Percentiles rank a stretch among this genome's conserved stretches.
Conservation (phyloP, 2,888 invertebrate species). For the Cataglyphis rosenhaueri region DNA sequence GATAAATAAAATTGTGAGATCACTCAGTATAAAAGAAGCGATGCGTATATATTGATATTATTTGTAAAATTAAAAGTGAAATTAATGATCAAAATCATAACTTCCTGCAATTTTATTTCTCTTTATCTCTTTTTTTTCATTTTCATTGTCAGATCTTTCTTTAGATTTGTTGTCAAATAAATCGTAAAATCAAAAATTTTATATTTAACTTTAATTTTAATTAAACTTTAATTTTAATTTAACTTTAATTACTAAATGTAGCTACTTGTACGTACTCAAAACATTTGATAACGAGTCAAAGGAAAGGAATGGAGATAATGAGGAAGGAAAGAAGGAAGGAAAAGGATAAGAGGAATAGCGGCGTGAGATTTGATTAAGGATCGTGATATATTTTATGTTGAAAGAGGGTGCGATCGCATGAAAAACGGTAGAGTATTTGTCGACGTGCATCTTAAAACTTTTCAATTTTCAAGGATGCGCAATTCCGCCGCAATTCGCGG, state of each 20-base stretch:
- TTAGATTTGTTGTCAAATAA: neutral
- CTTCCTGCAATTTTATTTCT: constrained; percentile 4
- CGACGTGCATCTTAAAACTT: neutral
- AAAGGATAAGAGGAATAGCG: neutral
- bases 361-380: constrained; percentile 1
- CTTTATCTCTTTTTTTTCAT: neutral
- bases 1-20: neutral
- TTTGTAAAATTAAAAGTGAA: constrained; percentile 17
- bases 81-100: constrained; percentile 20
- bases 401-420: neutral
- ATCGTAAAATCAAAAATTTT: neutral
- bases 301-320: neutral
- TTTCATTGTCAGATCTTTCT: constrained; percentile 2
- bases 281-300: neutral
- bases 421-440: neutral
- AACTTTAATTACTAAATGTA: neutral
- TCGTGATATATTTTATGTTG: neutral
- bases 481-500: constrained; percentile 10
- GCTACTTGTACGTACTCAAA: neutral
- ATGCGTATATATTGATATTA: constrained; percentile 3
- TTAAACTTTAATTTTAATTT: neutral
- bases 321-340: neutral
- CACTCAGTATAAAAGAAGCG: neutral
- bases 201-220: neutral
- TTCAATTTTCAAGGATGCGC: constrained; percentile 8